These are phyloP conservation scores for Drosophila miranda DNA, from an alignment of 1,140 invertebrate species.

Conservation along the genomic window DNA sequence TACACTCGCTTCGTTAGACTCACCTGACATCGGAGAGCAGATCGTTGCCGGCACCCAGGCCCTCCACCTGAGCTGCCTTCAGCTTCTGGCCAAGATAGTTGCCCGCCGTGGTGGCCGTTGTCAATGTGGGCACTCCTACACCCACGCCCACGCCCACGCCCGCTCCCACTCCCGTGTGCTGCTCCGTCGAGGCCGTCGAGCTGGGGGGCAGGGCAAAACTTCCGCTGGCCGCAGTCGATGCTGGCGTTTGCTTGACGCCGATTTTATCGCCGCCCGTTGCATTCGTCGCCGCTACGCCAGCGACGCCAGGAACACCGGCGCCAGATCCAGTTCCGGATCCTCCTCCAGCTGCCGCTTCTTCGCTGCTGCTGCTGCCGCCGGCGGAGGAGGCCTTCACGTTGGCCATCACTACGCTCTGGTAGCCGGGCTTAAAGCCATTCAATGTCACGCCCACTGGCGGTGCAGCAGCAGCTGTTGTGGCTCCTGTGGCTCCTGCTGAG, in stretches of 20 bases:
- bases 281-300: constrained; percentile 28
- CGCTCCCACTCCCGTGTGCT: constrained; percentile 22
- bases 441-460: constrained; percentile 50
- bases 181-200: constrained; percentile 13
- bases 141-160: no score
- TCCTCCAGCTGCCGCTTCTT: constrained; percentile 20
- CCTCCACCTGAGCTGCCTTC: constrained; percentile 77
- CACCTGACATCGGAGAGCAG: constrained; percentile 75
- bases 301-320: constrained; percentile 6
- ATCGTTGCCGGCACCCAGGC: constrained; percentile 74
- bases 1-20: constrained; percentile 21
- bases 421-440: constrained; percentile 67
- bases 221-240: constrained; percentile 10
- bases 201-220: constrained; percentile 15
- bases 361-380: background rate
- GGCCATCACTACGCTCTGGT: constrained; percentile 66
- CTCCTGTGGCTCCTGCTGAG: constrained; percentile 7
- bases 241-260: constrained; percentile 31
- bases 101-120: constrained; percentile 68
- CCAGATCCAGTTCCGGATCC: constrained; percentile 10
- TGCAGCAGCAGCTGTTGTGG: constrained; percentile 14
- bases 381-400: constrained; percentile 42
- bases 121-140: constrained; percentile 54
- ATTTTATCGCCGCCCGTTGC: constrained; percentile 46
- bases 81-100: constrained; percentile 78